A percentile compares a stretch with the other conserved stretches of the same genome.
These are phyloP conservation scores for Pygocentrus nattereri DNA, from an alignment of 2,797 vertebrate species.

Conservation along the genomic window DNA sequence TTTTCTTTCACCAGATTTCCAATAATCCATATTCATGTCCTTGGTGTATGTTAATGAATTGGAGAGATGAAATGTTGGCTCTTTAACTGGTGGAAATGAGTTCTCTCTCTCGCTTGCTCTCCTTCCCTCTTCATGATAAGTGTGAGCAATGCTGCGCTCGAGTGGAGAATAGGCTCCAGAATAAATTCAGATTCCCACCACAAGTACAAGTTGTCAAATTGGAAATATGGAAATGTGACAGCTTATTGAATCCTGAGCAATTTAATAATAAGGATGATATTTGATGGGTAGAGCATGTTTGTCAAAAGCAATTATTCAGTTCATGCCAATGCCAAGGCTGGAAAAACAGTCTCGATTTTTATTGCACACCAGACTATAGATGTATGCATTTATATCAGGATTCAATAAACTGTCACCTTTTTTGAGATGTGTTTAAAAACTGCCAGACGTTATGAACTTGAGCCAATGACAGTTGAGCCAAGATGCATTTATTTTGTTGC, in stretches of 20 bases:
- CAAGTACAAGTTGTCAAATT: conserved; percentile 65
- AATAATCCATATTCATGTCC: conserved; percentile 63
- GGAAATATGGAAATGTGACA: conserved; percentile 67
- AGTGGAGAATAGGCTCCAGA: conserved; percentile 56
- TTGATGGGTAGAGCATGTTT: conserved; percentile 60
- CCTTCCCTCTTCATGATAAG: conserved; percentile 56
- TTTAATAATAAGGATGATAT: conserved; percentile 61
- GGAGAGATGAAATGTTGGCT: conserved; percentile 51
- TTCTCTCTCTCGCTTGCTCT: conserved; percentile 45
- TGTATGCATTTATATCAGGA: conserved; percentile 39
- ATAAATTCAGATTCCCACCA: conserved; percentile 62
- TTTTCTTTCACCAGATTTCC: conserved; percentile 55
- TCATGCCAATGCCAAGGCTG: conserved; percentile 45
- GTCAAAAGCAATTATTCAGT: conserved; percentile 59
- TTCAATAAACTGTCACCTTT: conserved; percentile 8
- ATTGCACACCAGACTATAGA: conserved; percentile 37
- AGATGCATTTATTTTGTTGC: background rate
- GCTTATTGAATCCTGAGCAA: conserved; percentile 62
- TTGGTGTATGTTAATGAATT: conserved; percentile 59
- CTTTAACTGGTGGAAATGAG: conserved; percentile 54
- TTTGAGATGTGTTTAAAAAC: background rate
- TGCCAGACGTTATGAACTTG: background rate
- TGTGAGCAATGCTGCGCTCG: conserved; percentile 47
- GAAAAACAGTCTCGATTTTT: conserved; percentile 45
- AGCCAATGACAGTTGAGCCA: background rate